These are phyloP conservation scores for Drosophila paulistorum DNA, from an alignment of 1,140 invertebrate genomes.

Conservation along the genomic window DNA sequence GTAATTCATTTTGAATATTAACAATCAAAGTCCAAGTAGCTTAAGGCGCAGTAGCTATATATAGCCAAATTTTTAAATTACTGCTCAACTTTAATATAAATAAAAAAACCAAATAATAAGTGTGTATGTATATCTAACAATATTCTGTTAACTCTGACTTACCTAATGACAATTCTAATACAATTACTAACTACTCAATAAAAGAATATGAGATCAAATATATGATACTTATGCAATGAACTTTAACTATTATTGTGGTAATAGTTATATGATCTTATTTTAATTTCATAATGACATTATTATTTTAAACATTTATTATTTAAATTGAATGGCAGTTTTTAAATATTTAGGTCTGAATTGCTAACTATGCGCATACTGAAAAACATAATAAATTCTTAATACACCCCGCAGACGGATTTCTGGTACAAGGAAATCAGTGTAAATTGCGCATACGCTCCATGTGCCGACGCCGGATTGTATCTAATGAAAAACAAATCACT, in stretches of 20 bases:
- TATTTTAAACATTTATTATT: background rate
- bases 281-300: background rate
- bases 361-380: conserved; percentile 20
- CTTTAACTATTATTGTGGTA: background rate
- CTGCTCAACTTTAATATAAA: too few relatives aligned
- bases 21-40: too few relatives aligned
- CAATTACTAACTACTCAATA: too few relatives aligned
- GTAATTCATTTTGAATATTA: too few relatives aligned
- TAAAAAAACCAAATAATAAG: too few relatives aligned
- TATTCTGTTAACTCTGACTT: background rate
- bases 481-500: conserved; percentile 69
- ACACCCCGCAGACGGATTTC: background rate
- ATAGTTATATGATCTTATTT: background rate
- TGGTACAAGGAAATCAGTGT: conserved; percentile 20
- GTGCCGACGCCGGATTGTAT: conserved; percentile 29
- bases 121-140: too few relatives aligned
- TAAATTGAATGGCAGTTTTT: background rate
- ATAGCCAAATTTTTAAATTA: too few relatives aligned
- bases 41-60: too few relatives aligned
- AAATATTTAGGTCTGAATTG: background rate
- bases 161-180: too few relatives aligned
- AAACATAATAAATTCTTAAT: conserved; percentile 47
- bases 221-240: background rate
- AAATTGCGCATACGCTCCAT: conserved; percentile 55
- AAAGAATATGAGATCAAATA: background rate